Percentiles rank a stretch among this genome's conserved stretches.
phyloP scores from a whole-genome alignment of 2,113 vertebrate species.

The Tapirus terrestris region DNA sequence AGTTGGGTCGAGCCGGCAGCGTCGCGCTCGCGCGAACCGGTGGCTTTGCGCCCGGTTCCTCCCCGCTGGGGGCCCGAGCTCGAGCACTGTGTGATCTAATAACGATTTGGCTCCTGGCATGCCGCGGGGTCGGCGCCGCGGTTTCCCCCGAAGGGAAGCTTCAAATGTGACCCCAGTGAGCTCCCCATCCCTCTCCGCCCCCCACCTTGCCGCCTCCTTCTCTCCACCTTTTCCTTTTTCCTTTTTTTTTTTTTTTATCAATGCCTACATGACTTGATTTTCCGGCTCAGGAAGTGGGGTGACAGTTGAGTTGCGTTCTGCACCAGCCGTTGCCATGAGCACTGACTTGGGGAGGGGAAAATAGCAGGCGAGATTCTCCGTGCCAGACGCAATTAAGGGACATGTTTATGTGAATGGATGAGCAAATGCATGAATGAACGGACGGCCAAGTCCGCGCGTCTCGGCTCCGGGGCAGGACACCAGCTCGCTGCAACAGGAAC shows the following conservation, averaged over 20 bases:
- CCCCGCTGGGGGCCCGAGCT: neutral
- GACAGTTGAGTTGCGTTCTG: conserved; percentile 74
- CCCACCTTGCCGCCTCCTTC: neutral
- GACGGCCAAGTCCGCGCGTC: conserved; percentile 9
- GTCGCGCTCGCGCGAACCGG: neutral
- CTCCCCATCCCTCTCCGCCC: neutral
- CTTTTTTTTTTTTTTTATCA: neutral
- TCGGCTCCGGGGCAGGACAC: conserved; percentile 54
- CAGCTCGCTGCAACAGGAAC: neutral
- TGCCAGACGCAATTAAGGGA: conserved; percentile 78
- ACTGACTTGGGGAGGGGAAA: conserved; percentile 68
- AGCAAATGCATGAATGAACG: conserved; percentile 78
- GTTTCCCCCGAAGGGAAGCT: neutral
- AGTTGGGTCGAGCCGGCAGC: conserved; percentile 55
- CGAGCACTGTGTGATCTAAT: conserved; percentile 40
- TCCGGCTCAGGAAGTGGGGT: conserved; percentile 69
- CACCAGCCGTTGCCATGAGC: conserved; percentile 71
- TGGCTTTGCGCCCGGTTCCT: conserved; percentile 58
- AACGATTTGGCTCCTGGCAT: neutral
- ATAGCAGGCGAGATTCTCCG: conserved; percentile 63
- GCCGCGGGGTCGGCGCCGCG: neutral
- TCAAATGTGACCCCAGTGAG: conserved; percentile 50
- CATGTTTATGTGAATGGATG: conserved; percentile 81
- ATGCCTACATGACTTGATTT: conserved; percentile 70
- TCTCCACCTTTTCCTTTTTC: neutral